A percentile compares a stretch with the other conserved stretches of the same genome.
Conservation (phyloP, 2,113 vertebrate species). For the Corythornis cristatus region DNA sequence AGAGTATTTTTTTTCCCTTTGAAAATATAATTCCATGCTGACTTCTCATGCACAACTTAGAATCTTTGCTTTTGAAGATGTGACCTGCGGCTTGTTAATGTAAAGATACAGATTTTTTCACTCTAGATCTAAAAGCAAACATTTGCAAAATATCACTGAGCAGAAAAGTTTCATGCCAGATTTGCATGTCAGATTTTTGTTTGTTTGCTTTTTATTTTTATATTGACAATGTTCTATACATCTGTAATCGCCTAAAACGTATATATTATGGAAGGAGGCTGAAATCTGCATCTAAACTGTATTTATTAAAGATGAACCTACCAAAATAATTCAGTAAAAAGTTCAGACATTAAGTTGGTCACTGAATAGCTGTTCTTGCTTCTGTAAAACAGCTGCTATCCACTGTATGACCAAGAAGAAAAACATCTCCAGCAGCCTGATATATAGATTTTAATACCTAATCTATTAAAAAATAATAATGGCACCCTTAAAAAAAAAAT, state of each 20-base stretch:
- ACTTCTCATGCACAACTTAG: not conserved
- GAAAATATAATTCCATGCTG: not conserved
- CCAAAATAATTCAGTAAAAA: not conserved
- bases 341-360: not conserved
- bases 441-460: not conserved
- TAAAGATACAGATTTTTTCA: not conserved
- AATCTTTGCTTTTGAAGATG: not conserved
- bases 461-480: not conserved
- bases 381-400: not conserved
- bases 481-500: not conserved
- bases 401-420: not conserved
- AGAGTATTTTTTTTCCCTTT: fast-evolving
- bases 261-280: not conserved
- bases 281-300: not conserved
- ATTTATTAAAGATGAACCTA: not conserved
- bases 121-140: not conserved
- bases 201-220: not conserved
- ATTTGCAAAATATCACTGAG: not conserved
- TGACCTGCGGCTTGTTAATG: fast-evolving
- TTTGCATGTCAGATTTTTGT: not conserved
- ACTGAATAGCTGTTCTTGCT: not conserved
- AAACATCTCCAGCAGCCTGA: not conserved
- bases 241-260: not conserved
- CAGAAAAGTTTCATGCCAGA: not conserved
- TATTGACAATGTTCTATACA: not conserved